phyloP scores from a whole-genome alignment of 2,888 invertebrate species.

The Muscina levida region DNA sequence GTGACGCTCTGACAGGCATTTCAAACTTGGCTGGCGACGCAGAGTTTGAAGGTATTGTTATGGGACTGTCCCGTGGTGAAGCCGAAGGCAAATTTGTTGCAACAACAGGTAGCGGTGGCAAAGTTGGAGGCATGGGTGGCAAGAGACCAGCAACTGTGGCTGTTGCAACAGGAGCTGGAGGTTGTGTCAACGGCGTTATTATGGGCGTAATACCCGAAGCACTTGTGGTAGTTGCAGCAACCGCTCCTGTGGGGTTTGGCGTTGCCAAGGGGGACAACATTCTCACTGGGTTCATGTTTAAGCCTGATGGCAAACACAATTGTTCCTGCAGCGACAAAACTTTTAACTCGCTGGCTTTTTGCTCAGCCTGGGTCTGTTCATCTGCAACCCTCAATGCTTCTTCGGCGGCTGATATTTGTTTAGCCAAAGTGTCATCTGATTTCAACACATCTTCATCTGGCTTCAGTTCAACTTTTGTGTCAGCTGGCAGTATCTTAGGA shows the following conservation, averaged over 20 bases:
- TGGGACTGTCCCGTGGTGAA: constrained; percentile 79
- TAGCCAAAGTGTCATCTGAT: constrained; percentile 65
- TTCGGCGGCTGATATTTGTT: constrained; percentile 69
- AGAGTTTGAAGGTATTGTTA: constrained; percentile 78
- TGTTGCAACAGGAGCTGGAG: constrained; percentile 33
- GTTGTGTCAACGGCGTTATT: constrained; percentile 60
- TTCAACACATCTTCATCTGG: constrained; percentile 68
- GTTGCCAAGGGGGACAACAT: constrained; percentile 77
- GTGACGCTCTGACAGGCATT: constrained; percentile 82
- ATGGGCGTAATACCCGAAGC: constrained; percentile 58
- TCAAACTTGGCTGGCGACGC: constrained; percentile 81
- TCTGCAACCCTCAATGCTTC: constrained; percentile 71
- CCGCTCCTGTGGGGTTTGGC: constrained; percentile 72
- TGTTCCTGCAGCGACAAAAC: constrained; percentile 78
- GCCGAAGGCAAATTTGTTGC: constrained; percentile 51
- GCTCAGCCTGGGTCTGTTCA: constrained; percentile 72
- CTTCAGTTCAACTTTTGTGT: constrained; percentile 60
- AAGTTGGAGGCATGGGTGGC: constrained; percentile 66
- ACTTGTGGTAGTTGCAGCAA: constrained; percentile 59
- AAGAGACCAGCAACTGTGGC: constrained; percentile 56
- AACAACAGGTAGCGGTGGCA: constrained; percentile 50
- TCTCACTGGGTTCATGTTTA: constrained; percentile 80
- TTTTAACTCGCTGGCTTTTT: constrained; percentile 75
- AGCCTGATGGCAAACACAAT: constrained; percentile 78
- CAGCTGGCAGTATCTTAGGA: constrained; percentile 47